Conservation (phyloP, 1,140 invertebrate genomes). For the Uloborus diversus region DNA sequence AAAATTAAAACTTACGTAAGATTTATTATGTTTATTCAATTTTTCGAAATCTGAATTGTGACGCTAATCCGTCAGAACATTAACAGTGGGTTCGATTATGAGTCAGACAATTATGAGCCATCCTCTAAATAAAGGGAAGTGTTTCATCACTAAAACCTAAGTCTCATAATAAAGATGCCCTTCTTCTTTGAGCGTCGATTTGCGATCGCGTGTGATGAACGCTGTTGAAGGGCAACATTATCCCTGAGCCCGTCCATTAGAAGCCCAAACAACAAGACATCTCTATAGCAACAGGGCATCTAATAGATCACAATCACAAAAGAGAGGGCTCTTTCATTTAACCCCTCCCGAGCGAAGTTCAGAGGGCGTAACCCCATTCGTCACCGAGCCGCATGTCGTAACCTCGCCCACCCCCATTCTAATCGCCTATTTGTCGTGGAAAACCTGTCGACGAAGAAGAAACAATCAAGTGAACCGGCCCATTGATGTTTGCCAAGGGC, state of each 20-base stretch:
- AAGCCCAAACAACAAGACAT: constrained; percentile 46
- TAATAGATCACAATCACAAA: constrained; percentile 50
- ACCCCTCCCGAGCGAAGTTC: constrained; percentile 29
- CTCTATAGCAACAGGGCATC: constrained; percentile 33
- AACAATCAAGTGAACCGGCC: constrained; percentile 45
- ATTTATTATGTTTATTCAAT: no score
- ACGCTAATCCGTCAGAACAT: no score
- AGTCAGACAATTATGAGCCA: no score
- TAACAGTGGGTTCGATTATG: no score
- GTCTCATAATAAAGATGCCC: no score
- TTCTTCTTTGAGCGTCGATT: no score
- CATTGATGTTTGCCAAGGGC: constrained; percentile 49
- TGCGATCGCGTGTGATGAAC: no score
- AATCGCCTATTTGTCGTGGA: constrained; percentile 50
- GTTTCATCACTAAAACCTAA: no score
- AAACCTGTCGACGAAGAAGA: constrained; percentile 31
- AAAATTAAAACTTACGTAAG: no score
- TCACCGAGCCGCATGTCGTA: constrained; percentile 21
- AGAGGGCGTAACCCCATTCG: constrained; percentile 47
- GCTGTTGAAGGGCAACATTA: constrained; percentile 19
- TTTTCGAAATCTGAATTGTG: no score
- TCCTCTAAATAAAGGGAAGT: no score
- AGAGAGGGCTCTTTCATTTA: constrained; percentile 30
- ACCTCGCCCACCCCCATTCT: constrained; percentile 17
- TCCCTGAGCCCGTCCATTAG: background rate